Evolutionary conservation across 2,888 invertebrate species (phyloP).

Genomic region (Drosophila tanythrix): DNA sequence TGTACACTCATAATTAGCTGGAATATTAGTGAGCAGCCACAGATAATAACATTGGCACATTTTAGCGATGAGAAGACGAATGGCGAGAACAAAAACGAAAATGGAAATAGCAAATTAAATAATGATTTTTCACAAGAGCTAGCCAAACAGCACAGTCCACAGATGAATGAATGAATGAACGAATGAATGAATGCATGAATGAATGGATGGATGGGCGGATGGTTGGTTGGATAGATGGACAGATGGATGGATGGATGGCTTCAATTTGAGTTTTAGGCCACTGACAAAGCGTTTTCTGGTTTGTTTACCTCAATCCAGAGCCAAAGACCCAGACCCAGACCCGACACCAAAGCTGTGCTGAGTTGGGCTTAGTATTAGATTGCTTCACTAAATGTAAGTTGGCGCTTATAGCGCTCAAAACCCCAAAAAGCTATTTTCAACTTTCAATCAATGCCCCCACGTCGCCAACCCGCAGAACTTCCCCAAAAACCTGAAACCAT

Average conservation of each 20-base stretch:
- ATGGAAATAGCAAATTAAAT: constrained; percentile 56
- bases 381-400: constrained; percentile 54
- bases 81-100: constrained; percentile 31
- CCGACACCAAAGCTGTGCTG: constrained; percentile 12
- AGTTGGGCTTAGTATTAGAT: constrained; percentile 61
- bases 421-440: constrained; percentile 69
- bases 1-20: constrained; percentile 28
- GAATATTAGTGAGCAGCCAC: constrained; percentile 19
- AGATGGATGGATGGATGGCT: constrained; percentile 9
- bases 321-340: background rate
- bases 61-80: constrained; percentile 41
- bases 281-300: constrained; percentile 69
- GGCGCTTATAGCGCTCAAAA: constrained; percentile 45
- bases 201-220: constrained; percentile 9
- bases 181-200: background rate
- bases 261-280: constrained; percentile 33
- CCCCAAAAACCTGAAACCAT: constrained; percentile 40
- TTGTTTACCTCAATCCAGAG: constrained; percentile 25
- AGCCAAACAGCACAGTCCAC: constrained; percentile 26
- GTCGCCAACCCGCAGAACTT: background rate
- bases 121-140: constrained; percentile 56
- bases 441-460: constrained; percentile 67
- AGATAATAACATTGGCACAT: constrained; percentile 74
- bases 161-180: constrained; percentile 25
- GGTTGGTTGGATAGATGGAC: background rate